Conservation (phyloP, 2,797 vertebrate genomes). For the Gephyroberyx darwinii region DNA sequence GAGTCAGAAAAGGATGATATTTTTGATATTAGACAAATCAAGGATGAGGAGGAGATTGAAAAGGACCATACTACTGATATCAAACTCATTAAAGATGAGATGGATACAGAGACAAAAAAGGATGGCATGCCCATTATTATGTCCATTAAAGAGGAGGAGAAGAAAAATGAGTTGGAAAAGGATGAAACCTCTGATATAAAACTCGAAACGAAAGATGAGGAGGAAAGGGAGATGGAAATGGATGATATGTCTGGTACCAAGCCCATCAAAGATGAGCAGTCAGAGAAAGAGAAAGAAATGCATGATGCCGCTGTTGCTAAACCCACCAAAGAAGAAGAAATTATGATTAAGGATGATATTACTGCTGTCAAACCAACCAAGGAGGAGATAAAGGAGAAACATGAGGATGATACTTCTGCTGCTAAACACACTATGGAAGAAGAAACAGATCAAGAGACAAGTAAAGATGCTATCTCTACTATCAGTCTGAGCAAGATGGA, state of each 20-base stretch:
- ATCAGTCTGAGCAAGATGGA: constrained; percentile 20
- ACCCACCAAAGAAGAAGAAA: constrained; percentile 48
- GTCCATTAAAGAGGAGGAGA: constrained; percentile 35
- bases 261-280: constrained; percentile 33
- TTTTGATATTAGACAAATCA: constrained; percentile 20
- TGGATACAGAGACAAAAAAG: constrained; percentile 40
- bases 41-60: constrained; percentile 45
- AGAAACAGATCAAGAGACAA: constrained; percentile 43
- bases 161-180: constrained; percentile 41
- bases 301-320: constrained; percentile 29
- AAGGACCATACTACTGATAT: constrained; percentile 60
- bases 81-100: constrained; percentile 53
- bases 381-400: not conserved
- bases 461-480: constrained; percentile 39
- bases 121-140: constrained; percentile 16
- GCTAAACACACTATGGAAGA: constrained; percentile 20
- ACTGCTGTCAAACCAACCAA: not conserved
- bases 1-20: constrained; percentile 50
- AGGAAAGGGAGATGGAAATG: constrained; percentile 49
- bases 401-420: constrained; percentile 8
- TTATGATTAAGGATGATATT: not conserved
- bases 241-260: constrained; percentile 24
- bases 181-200: constrained; percentile 32
- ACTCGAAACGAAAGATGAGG: constrained; percentile 36
- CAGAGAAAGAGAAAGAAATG: constrained; percentile 26